Conservation (phyloP, 2,888 invertebrate genomes). For the Gerris lacustris region DNA sequence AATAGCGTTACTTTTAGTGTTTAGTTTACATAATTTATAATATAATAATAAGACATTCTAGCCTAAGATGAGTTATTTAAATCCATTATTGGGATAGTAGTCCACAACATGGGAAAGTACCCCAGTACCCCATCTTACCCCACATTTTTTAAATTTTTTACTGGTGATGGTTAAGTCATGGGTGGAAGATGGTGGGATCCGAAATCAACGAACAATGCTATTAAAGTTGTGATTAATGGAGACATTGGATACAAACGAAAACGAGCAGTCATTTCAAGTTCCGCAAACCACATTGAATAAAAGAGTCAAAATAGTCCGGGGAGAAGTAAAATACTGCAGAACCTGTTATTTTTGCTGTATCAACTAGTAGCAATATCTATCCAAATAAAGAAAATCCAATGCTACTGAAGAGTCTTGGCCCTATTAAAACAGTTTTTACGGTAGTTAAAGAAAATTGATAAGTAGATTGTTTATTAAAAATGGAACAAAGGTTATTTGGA, state of each 20-base stretch:
- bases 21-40: no score
- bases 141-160: no score
- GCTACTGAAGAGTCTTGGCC: slow-evolving; percentile 11
- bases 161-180: slow-evolving; percentile 15
- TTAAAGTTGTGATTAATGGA: background rate
- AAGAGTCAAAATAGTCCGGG: slow-evolving; percentile 10
- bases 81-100: no score
- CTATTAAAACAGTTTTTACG: slow-evolving; percentile 24
- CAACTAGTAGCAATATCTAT: slow-evolving; percentile 22
- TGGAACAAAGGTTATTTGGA: slow-evolving; percentile 17
- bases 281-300: background rate
- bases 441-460: slow-evolving; percentile 27
- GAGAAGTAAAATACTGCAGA: slow-evolving; percentile 19
- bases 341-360: slow-evolving; percentile 18
- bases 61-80: no score
- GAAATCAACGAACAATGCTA: slow-evolving; percentile 8
- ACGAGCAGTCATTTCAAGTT: background rate
- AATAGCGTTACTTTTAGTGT: no score
- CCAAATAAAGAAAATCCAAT: slow-evolving; percentile 9
- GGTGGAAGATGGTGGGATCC: slow-evolving; percentile 16
- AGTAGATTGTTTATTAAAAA: slow-evolving; percentile 23
- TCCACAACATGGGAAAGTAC: slow-evolving; percentile 9
- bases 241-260: background rate
- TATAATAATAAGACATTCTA: no score
- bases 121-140: slow-evolving; percentile 14